phyloP scores from a whole-genome alignment of 2,797 vertebrate genomes.

The Emydoidea blandingii region DNA sequence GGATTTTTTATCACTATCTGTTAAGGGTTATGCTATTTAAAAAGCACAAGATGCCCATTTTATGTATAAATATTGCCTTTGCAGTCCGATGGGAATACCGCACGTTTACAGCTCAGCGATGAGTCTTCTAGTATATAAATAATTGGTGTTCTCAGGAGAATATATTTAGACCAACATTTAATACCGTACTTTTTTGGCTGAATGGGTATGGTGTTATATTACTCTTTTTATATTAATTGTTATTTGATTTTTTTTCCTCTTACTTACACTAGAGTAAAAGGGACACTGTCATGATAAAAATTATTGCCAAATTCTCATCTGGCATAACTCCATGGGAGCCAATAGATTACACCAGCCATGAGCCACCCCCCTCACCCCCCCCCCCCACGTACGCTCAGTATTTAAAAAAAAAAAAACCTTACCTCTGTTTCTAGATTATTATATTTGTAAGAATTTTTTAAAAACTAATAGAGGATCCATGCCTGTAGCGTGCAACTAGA shows the following conservation, averaged over 20 bases:
- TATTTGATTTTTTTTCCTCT: constrained; percentile 41
- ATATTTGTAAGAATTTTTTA: constrained; percentile 47
- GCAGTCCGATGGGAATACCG: background rate
- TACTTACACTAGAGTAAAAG: constrained; percentile 28
- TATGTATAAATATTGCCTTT: constrained; percentile 35
- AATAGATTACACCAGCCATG: constrained; percentile 51
- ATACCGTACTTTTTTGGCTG: constrained; percentile 33
- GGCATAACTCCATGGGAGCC: constrained; percentile 52
- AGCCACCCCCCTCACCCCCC: too few relatives aligned
- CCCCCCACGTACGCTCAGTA: background rate
- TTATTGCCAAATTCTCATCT: constrained; percentile 47
- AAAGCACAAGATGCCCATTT: background rate
- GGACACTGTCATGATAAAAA: constrained; percentile 7
- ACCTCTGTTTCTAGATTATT: constrained; percentile 31
- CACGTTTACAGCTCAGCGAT: constrained; percentile 38
- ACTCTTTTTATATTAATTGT: constrained; percentile 42
- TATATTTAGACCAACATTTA: constrained; percentile 52
- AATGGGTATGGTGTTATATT: background rate
- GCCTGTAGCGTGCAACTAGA: background rate
- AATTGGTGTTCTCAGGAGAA: constrained; percentile 53
- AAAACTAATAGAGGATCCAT: constrained; percentile 34
- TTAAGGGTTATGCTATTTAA: background rate
- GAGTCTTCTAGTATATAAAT: constrained; percentile 20
- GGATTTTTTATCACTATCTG: background rate
- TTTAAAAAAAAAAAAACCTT: background rate